A percentile compares a stretch with the other conserved stretches of the same genome.
phyloP scores from a whole-genome alignment of 2,888 invertebrate genomes.

The Nomada goodeniana region DNA sequence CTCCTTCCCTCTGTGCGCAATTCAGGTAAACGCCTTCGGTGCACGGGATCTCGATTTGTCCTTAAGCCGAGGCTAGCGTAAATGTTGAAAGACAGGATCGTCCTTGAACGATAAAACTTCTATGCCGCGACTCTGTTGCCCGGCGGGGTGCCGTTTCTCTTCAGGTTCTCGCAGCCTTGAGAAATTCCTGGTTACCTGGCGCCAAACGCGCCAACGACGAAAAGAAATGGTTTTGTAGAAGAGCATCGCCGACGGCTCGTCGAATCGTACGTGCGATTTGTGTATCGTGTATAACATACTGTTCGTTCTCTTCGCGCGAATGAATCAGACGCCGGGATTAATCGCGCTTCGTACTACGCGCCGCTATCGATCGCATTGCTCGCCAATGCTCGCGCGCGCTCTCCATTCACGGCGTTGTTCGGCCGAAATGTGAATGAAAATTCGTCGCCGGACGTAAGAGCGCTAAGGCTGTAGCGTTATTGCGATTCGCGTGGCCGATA shows the following conservation, averaged over 20 bases:
- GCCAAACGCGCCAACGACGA: neutral
- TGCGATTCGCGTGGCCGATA: constrained; percentile 45
- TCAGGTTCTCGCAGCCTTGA: constrained; percentile 19
- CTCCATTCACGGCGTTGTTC: constrained; percentile 43
- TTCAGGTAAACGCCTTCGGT: constrained; percentile 22
- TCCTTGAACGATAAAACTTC: constrained; percentile 78
- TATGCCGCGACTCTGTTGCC: constrained; percentile 60
- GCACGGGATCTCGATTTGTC: constrained; percentile 51
- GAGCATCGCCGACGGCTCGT: too few relatives aligned
- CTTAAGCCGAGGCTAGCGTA: constrained; percentile 61
- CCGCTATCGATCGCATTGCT: neutral
- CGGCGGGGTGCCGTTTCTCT: constrained; percentile 21
- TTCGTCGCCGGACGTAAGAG: constrained; percentile 42
- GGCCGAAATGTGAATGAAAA: constrained; percentile 48
- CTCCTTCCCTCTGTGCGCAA: constrained; percentile 20
- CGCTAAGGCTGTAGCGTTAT: constrained; percentile 13
- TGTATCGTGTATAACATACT: too few relatives aligned
- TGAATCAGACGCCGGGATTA: constrained; percentile 23
- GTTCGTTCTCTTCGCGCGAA: neutral
- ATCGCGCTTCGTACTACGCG: constrained; percentile 5
- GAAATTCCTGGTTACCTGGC: constrained; percentile 2
- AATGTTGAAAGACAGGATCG: constrained; percentile 73
- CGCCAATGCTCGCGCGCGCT: neutral
- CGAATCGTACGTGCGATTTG: neutral
- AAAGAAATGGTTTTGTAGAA: neutral